These are phyloP conservation scores for Schizaphis graminum DNA, from an alignment of 2,888 invertebrate genomes.

Conservation along the genomic window DNA sequence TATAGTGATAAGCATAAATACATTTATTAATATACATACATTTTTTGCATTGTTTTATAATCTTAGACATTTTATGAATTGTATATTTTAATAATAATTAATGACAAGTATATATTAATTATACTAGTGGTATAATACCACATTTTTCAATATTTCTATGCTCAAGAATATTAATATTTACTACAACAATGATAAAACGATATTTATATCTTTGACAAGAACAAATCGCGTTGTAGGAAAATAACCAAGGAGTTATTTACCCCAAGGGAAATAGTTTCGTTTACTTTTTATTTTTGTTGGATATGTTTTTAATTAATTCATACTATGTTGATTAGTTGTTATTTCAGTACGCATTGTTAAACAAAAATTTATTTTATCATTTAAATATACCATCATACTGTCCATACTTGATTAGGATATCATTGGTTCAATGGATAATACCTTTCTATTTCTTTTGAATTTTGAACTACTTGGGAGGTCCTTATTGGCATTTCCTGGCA, in stretches of 20 bases:
- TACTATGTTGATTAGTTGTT: neutral
- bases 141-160: neutral
- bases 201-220: neutral
- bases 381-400: neutral
- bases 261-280: neutral
- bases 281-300: neutral
- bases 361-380: neutral
- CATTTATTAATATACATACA: neutral
- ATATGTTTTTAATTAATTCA: neutral
- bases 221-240: neutral
- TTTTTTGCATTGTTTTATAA: neutral
- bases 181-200: neutral
- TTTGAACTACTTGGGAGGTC: neutral
- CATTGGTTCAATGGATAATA: neutral
- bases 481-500: neutral
- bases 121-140: neutral
- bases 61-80: neutral
- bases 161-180: neutral
- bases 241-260: neutral
- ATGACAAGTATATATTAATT: neutral
- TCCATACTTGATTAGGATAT: neutral
- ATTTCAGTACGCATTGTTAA: neutral
- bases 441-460: constrained; percentile 34
- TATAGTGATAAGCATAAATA: neutral
- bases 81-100: neutral